phyloP scores from a whole-genome alignment of 2,797 vertebrate genomes.

The Masticophis lateralis region DNA sequence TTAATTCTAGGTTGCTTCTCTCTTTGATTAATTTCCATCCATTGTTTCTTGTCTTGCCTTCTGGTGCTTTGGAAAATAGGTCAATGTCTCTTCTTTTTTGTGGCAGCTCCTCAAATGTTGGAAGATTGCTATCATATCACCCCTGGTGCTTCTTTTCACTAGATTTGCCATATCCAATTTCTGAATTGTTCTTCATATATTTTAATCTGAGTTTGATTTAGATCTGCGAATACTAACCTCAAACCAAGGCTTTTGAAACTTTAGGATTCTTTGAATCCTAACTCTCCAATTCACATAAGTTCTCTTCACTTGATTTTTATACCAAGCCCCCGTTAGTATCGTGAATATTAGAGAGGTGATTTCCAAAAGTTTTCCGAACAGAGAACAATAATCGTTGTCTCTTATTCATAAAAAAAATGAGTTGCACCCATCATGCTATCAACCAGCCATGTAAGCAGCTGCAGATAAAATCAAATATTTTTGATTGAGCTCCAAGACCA shows the following conservation, averaged over 20 bases:
- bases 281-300: not conserved
- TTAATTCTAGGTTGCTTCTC: not conserved
- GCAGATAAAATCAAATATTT: not conserved
- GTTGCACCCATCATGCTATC: not conserved
- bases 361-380: not conserved
- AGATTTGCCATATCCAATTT: not conserved
- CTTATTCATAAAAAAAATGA: not conserved
- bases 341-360: fast-evolving
- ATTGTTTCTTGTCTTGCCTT: not conserved
- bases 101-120: not conserved
- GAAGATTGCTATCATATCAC: not conserved
- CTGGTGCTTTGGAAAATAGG: not conserved
- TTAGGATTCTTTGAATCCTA: not conserved
- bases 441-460: not conserved
- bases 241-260: not conserved
- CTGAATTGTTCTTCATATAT: not conserved
- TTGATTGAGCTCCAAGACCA: not conserved
- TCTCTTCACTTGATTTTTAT: not conserved
- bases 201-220: not conserved
- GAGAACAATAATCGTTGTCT: not conserved
- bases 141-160: not conserved
- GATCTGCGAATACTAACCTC: not conserved
- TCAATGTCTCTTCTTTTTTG: not conserved
- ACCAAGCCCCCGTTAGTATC: not conserved
- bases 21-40: not conserved